Evolutionary conservation across 2,888 invertebrate genomes (phyloP).

Genomic region (Mythimna albipuncta): DNA sequence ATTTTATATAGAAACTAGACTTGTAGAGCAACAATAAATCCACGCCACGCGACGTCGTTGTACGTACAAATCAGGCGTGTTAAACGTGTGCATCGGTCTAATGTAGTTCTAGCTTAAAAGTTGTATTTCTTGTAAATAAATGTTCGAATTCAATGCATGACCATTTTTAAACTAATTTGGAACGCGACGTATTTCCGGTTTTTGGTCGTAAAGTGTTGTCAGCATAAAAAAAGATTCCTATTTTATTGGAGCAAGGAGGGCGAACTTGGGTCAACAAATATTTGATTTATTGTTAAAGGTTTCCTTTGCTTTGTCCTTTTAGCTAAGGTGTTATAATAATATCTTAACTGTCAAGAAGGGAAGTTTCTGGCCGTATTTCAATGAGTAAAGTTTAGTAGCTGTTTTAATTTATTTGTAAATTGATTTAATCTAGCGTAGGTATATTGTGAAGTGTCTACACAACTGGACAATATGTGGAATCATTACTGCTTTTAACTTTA

Average conservation of each 20-base stretch:
- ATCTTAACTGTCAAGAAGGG: conserved; percentile 3
- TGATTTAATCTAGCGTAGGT: background rate
- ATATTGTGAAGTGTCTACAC: too few species aligned
- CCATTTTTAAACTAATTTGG: conserved; percentile 58
- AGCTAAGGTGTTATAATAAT: conserved; percentile 15
- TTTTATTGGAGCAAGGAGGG: conserved; percentile 25
- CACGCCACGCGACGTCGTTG: too few species aligned
- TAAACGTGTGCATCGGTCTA: too few species aligned
- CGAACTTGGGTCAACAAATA: conserved; percentile 26
- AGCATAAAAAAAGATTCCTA: conserved; percentile 47
- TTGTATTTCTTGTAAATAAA: too few species aligned
- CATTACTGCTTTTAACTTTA: too few species aligned
- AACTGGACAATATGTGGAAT: too few species aligned
- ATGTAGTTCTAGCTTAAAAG: too few species aligned
- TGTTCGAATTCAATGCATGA: conserved; percentile 11
- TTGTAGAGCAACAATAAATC: too few species aligned
- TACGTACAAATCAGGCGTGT: too few species aligned
- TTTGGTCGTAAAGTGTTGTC: conserved; percentile 48
- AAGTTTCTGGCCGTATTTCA: background rate
- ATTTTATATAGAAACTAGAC: too few species aligned
- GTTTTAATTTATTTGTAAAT: background rate
- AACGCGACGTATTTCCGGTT: conserved; percentile 67
- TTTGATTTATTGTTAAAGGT: conserved; percentile 46
- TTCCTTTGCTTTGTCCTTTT: conserved; percentile 49
- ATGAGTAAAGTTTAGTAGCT: background rate